Base-by-base conservation (phyloP, 2,888 invertebrate genomes). In the Stenurella melanura region DNA sequence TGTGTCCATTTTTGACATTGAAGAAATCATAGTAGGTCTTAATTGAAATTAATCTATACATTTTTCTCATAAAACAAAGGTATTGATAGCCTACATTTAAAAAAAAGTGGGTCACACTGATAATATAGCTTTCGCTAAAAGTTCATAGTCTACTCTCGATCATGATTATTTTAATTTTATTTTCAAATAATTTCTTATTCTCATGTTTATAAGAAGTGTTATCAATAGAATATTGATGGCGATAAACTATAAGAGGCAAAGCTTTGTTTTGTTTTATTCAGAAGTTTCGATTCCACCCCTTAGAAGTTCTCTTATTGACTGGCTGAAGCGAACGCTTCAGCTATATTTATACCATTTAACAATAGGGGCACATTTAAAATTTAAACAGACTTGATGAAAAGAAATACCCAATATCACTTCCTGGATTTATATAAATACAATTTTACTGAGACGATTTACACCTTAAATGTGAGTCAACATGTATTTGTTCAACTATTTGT, bases 261-360 rank as follows among this genome's bases (percentile, higher is more conserved):
- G 85, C 83, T 83, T 85, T 82, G 82, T 86, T 89, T 89, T 90
- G 89, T 90, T 90, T 90, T 90, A 90, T 90, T 90, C 90, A 90
- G 90, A 89, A 89, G 88, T 88, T 83, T 83, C 85, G 86, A 87
- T 86, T 86, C 87, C 86, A 85, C 87, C 87, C 87, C 86, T 87
- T 84, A 83, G 84, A 86, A 87, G 87, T 88, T 88, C 88, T 87
- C 87, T 89, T 89, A 89, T 88, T 89, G 88, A 89, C 89, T 89
- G 88, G 88, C 88, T 87, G 87, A 85, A 86, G 83, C 85, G 85
- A 87, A 87, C 87, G 86, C 85, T 85, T 85, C 83, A 85, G 85
- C 86, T 86, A 86, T 87, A 88, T 88, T 88, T 88, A 88, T 88
- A 84, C 85, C 85, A 83, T 87, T 34, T 87, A 87, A 88, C 87